A percentile compares a stretch with the other conserved stretches of the same genome.
phyloP scores from a whole-genome alignment of 1,140 invertebrate genomes.

The Gonioctena quinquepunctata region DNA sequence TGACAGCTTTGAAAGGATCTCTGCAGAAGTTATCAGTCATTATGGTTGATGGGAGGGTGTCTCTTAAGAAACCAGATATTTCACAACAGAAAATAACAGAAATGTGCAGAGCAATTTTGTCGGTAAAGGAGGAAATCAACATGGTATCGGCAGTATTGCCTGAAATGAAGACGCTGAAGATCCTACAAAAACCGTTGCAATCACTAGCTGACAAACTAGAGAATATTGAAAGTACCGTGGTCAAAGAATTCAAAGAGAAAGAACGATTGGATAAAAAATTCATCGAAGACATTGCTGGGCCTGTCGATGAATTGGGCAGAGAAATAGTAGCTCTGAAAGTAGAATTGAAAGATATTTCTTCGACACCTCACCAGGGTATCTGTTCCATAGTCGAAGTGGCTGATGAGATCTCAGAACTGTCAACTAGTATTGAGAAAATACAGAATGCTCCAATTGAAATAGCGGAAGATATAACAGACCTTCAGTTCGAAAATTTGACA shows the following conservation, averaged over 20 bases:
- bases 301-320: slow-evolving; percentile 1
- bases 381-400: slow-evolving; percentile 21
- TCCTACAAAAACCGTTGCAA: background rate
- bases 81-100: slow-evolving; percentile 4
- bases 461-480: background rate
- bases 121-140: slow-evolving; percentile 17
- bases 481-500: too few species aligned
- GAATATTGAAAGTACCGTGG: background rate
- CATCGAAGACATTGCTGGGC: background rate
- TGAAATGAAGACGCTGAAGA: background rate
- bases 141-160: background rate
- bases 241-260: background rate
- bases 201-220: background rate
- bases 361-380: slow-evolving; percentile 22
- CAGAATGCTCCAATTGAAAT: background rate
- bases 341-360: slow-evolving; percentile 20
- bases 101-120: slow-evolving; percentile 8
- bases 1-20: slow-evolving; percentile 12
- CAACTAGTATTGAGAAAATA: background rate
- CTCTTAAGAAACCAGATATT: slow-evolving; percentile 19
- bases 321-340: slow-evolving; percentile 25
- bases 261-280: background rate
- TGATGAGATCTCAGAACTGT: slow-evolving; percentile 1
- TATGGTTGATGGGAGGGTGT: slow-evolving; percentile 12
- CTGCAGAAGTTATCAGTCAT: slow-evolving; percentile 21